phyloP scores from a whole-genome alignment of 1,140 invertebrate genomes.

The Polyergus mexicanus region DNA sequence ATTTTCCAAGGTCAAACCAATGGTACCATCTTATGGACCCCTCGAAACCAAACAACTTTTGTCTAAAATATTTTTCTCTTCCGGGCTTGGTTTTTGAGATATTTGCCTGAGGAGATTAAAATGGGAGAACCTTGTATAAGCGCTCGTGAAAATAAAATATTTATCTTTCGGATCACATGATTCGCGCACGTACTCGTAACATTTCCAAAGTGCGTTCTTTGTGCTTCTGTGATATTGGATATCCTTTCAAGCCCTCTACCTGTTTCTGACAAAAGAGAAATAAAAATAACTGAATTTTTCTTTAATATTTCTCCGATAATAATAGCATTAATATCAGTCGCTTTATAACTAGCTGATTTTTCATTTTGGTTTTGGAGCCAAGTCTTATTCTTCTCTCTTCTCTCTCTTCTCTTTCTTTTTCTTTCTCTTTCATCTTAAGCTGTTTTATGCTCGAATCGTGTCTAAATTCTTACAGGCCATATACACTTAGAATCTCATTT shows the following conservation, averaged over 20 bases:
- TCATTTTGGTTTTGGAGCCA: background rate
- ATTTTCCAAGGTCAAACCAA: no score
- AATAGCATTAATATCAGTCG: slow-evolving; percentile 31
- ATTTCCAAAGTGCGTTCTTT: slow-evolving; percentile 20
- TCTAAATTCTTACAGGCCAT: background rate
- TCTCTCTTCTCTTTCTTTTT: no score
- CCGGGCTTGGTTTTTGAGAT: no score
- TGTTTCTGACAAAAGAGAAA: background rate
- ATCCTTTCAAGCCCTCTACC: background rate
- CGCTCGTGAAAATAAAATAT: slow-evolving; percentile 49
- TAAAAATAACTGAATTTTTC: no score
- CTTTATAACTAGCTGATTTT: slow-evolving; percentile 52
- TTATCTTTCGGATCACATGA: slow-evolving; percentile 32
- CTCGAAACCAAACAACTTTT: no score
- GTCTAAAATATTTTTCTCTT: no score
- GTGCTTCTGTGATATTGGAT: slow-evolving; percentile 24
- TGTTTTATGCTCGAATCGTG: slow-evolving; percentile 2
- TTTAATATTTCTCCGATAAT: background rate
- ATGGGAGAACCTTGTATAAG: no score
- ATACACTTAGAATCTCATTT: background rate
- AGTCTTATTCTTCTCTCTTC: background rate
- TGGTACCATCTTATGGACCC: no score
- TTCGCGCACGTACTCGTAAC: background rate
- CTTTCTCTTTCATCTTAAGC: no score
- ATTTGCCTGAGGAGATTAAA: no score